A percentile compares a stretch with the other conserved stretches of the same genome.
Conservation (phyloP, 2,888 invertebrate species). For the Plusia festucae region DNA sequence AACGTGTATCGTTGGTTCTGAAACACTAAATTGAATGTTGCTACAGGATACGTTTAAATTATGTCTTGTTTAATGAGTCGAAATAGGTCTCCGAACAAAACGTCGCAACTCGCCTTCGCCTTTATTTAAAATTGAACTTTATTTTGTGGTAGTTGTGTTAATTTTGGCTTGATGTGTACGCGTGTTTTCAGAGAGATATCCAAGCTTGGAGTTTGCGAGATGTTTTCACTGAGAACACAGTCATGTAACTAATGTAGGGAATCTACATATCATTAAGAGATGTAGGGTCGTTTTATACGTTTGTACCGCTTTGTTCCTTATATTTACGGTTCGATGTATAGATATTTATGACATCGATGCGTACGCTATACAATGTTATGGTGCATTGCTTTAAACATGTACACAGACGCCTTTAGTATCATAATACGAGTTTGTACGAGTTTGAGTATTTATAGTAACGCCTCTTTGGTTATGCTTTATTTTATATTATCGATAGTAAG, state of each 20-base stretch:
- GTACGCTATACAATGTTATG: constrained; percentile 70
- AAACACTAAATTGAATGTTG: constrained; percentile 68
- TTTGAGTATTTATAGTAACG: constrained; percentile 51
- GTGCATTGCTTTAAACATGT: constrained; percentile 71
- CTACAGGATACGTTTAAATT: constrained; percentile 79
- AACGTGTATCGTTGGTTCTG: constrained; percentile 60
- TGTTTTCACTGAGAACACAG: constrained; percentile 88
- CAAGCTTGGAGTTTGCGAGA: constrained; percentile 75
- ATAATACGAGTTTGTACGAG: constrained; percentile 55
- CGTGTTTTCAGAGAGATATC: constrained; percentile 50
- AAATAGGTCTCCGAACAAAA: constrained; percentile 63
- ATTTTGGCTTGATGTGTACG: constrained; percentile 57
- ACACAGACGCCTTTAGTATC: constrained; percentile 83
- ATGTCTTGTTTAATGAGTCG: constrained; percentile 89
- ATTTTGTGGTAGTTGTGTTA: constrained; percentile 11
- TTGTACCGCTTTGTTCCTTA: constrained; percentile 87
- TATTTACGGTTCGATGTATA: constrained; percentile 83
- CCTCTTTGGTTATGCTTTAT: constrained; percentile 50
- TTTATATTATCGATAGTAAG: constrained; percentile 48
- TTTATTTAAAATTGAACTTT: constrained; percentile 49
- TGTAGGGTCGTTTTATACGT: constrained; percentile 86
- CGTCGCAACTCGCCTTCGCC: constrained; percentile 45
- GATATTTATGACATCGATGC: constrained; percentile 85
- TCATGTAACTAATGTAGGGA: constrained; percentile 88
- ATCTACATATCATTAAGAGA: constrained; percentile 90